These are phyloP conservation scores for Herpetotheres cachinnans DNA, from an alignment of 2,113 vertebrate genomes.

Conservation along the genomic window DNA sequence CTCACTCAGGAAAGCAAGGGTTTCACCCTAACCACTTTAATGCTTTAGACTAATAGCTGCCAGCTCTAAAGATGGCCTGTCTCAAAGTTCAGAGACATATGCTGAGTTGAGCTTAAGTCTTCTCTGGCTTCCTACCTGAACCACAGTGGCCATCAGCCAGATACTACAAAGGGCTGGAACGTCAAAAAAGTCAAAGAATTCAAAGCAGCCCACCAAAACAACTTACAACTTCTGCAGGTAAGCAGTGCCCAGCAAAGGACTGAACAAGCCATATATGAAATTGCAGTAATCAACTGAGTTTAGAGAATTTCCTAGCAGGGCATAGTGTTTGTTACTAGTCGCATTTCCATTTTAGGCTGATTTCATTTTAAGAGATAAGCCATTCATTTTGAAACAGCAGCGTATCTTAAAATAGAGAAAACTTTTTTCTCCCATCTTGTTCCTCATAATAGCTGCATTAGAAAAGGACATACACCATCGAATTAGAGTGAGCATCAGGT, in stretches of 20 bases:
- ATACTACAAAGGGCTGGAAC: neutral
- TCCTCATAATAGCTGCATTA: neutral
- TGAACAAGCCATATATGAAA: neutral
- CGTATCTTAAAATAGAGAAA: neutral
- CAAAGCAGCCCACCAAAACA: neutral
- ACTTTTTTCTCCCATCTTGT: neutral
- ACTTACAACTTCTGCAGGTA: neutral
- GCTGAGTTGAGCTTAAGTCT: neutral
- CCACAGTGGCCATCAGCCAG: neutral
- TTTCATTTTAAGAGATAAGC: neutral
- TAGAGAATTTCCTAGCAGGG: neutral
- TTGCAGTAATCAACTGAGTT: neutral
- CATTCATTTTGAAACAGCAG: neutral
- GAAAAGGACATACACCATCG: neutral
- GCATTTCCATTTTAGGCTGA: neutral
- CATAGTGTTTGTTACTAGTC: neutral
- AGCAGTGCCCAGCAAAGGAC: neutral
- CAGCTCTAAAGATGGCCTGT: neutral
- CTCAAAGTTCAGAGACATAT: neutral
- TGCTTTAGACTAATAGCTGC: neutral
- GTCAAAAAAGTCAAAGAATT: neutral
- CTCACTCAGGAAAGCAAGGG: neutral
- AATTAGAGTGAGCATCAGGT: neutral
- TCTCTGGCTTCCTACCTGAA: neutral
- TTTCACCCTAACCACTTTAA: neutral